phyloP scores from a whole-genome alignment of 2,113 vertebrate genomes.

The Siphamia tubifer region DNA sequence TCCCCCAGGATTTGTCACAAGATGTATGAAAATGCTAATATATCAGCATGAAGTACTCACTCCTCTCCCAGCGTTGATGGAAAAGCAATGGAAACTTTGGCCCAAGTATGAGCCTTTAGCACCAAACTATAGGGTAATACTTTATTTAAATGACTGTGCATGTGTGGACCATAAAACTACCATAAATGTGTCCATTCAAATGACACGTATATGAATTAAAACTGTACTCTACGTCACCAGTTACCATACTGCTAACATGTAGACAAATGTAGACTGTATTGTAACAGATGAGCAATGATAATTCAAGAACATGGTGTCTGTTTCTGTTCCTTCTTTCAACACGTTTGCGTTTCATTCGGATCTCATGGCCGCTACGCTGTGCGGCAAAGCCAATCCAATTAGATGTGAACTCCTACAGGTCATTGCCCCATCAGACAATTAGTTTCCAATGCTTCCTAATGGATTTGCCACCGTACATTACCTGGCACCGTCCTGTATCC shows the following conservation, averaged over 20 bases:
- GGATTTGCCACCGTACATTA: slow-evolving; percentile 75
- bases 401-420: slow-evolving; percentile 66
- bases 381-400: slow-evolving; percentile 71
- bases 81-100: slow-evolving; percentile 11
- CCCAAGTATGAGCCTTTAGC: slow-evolving; percentile 18
- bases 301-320: background rate
- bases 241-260: too few species aligned
- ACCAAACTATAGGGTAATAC: background rate
- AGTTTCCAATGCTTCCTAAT: slow-evolving; percentile 76
- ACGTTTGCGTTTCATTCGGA: background rate
- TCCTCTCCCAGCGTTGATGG: slow-evolving; percentile 40
- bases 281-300: background rate
- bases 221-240: too few species aligned
- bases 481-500: slow-evolving; percentile 69
- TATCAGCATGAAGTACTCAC: slow-evolving; percentile 44
- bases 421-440: slow-evolving; percentile 74
- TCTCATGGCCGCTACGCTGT: background rate
- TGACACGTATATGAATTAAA: background rate
- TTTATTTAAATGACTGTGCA: background rate
- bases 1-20: slow-evolving; percentile 68
- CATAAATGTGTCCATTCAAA: background rate
- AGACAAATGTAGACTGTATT: too few species aligned
- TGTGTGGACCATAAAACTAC: background rate
- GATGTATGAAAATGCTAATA: slow-evolving; percentile 73
- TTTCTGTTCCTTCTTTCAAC: background rate